Percentiles rank a stretch among this genome's conserved stretches.
These are phyloP conservation scores for Nomada ruficornis DNA, from an alignment of 2,888 invertebrate genomes.

Conservation along the genomic window DNA sequence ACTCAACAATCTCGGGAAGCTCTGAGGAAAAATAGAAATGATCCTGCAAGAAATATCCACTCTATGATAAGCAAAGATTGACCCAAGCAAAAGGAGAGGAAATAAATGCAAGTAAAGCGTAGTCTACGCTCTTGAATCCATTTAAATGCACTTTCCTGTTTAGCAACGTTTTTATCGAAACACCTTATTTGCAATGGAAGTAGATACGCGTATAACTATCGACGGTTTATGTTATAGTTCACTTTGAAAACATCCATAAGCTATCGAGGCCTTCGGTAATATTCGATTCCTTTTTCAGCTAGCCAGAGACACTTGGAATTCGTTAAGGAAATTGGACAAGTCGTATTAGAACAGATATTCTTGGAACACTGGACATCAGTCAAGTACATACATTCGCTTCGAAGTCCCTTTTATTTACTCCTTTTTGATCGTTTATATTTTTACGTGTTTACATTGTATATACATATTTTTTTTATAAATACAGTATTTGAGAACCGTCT, in stretches of 20 bases:
- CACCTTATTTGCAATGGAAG: background rate
- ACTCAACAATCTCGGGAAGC: constrained; percentile 55
- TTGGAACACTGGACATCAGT: background rate
- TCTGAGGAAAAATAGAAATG: constrained; percentile 42
- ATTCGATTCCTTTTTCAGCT: background rate
- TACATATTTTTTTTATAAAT: too few species aligned
- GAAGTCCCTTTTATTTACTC: background rate
- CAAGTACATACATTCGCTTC: background rate
- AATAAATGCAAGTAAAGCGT: constrained; percentile 16
- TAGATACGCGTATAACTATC: background rate
- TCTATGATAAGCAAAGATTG: constrained; percentile 24
- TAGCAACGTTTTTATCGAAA: constrained; percentile 26
- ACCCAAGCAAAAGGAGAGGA: constrained; percentile 13
- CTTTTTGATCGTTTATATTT: background rate
- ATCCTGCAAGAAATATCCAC: constrained; percentile 9
- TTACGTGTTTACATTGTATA: too few species aligned
- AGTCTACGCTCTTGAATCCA: constrained; percentile 4
- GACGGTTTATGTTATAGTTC: background rate
- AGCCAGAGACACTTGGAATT: constrained; percentile 1
- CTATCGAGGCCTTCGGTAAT: background rate
- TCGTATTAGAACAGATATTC: background rate
- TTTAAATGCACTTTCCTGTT: constrained; percentile 43
- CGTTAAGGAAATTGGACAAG: background rate
- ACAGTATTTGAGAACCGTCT: too few species aligned
- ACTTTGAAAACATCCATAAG: background rate